These are phyloP conservation scores for Syngnathus floridae DNA, from an alignment of 2,113 vertebrate species.

Conservation along the genomic window DNA sequence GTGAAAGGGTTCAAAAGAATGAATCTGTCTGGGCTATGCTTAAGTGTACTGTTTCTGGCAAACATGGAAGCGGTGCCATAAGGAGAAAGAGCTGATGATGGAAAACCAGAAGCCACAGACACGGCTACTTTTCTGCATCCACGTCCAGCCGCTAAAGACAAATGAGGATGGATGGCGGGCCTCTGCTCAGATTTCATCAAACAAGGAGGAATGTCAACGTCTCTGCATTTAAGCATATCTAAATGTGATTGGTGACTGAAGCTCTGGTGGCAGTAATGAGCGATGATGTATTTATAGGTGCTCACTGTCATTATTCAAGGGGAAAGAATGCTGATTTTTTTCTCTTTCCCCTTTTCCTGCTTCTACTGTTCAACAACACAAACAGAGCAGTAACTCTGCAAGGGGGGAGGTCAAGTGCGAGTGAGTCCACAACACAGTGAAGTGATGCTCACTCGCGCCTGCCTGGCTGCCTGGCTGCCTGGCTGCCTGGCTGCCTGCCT, in stretches of 20 bases:
- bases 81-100: slow-evolving; percentile 60
- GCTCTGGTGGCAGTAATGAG: slow-evolving; percentile 10
- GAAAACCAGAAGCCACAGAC: slow-evolving; percentile 59
- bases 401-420: slow-evolving; percentile 28
- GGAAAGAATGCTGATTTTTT: slow-evolving; percentile 15
- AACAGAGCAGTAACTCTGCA: slow-evolving; percentile 15
- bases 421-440: slow-evolving; percentile 17
- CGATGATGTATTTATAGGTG: slow-evolving; percentile 15
- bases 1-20: slow-evolving; percentile 52
- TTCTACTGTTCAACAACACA: background rate
- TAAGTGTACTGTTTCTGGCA: slow-evolving; percentile 39
- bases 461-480: too few species aligned
- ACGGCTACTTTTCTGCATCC: slow-evolving; percentile 63
- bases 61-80: slow-evolving; percentile 53
- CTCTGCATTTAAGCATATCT: slow-evolving; percentile 17
- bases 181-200: slow-evolving; percentile 29
- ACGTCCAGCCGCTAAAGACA: slow-evolving; percentile 69
- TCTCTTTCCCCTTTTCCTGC: background rate
- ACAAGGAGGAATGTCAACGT: slow-evolving; percentile 4
- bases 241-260: slow-evolving; percentile 10
- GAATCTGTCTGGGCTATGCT: slow-evolving; percentile 44
- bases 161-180: slow-evolving; percentile 48
- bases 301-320: slow-evolving; percentile 6
- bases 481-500: too few species aligned
- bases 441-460: slow-evolving; percentile 4